Conservation (phyloP, 2,113 vertebrate species). For the Litocranius walleri region DNA sequence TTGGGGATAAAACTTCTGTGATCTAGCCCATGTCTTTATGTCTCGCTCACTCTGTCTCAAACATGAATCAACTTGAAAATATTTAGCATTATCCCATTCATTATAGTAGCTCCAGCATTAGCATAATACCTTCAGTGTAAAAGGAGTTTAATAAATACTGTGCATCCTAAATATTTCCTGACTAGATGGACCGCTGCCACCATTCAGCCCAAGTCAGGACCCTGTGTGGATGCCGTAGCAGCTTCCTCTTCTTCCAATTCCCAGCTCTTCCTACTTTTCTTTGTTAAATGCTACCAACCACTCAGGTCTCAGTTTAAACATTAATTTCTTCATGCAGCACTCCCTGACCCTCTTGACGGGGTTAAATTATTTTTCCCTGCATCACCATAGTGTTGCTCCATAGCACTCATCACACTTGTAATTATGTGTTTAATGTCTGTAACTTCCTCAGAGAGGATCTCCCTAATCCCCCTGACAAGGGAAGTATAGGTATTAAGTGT, state of each 20-base stretch:
- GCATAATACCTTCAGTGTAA: neutral
- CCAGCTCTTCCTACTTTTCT: neutral
- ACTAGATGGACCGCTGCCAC: neutral
- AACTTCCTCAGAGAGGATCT: neutral
- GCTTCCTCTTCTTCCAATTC: neutral
- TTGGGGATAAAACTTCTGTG: no score
- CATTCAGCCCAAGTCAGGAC: neutral
- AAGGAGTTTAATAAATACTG: neutral
- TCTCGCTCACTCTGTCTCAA: neutral
- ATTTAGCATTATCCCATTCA: neutral
- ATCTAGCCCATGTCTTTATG: neutral
- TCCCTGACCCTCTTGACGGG: neutral
- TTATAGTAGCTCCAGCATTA: neutral
- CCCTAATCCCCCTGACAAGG: neutral
- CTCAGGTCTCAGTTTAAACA: neutral
- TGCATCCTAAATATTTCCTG: neutral
- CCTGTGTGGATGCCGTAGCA: neutral
- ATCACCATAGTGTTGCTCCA: neutral
- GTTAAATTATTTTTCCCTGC: neutral
- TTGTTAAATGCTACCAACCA: neutral
- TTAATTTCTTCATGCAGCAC: neutral
- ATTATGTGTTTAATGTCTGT: constrained; percentile 6
- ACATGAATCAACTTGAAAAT: neutral
- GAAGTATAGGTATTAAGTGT: neutral
- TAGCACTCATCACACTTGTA: neutral